These are phyloP conservation scores for Neoascia interrupta DNA, from an alignment of 2,888 invertebrate species.

Conservation along the genomic window DNA sequence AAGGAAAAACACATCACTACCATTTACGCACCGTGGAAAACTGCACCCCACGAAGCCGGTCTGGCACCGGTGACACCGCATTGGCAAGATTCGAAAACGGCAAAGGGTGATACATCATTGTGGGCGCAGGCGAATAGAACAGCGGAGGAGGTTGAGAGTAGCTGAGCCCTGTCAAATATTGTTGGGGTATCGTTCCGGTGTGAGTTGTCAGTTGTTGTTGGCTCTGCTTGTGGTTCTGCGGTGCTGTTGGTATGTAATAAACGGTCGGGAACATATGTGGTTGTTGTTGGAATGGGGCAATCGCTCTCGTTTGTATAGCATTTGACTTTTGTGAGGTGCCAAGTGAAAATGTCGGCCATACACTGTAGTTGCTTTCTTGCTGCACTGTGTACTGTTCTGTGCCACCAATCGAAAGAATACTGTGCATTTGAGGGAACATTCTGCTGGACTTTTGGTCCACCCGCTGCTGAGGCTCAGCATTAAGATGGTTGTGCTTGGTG, in stretches of 20 bases:
- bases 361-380: slow-evolving; percentile 78
- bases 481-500: slow-evolving; percentile 81
- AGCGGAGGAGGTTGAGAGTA: slow-evolving; percentile 82
- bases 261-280: slow-evolving; percentile 81
- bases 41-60: slow-evolving; percentile 60
- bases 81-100: slow-evolving; percentile 79
- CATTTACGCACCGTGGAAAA: slow-evolving; percentile 66
- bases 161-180: slow-evolving; percentile 83
- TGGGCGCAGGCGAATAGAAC: slow-evolving; percentile 81
- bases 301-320: slow-evolving; percentile 73
- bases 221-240: slow-evolving; percentile 72
- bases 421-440: slow-evolving; percentile 68
- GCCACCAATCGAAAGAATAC: slow-evolving; percentile 29
- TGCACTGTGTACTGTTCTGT: slow-evolving; percentile 68
- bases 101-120: slow-evolving; percentile 84
- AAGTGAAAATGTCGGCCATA: slow-evolving; percentile 84
- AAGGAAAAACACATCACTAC: no score
- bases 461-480: slow-evolving; percentile 62
- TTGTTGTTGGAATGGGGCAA: slow-evolving; percentile 76
- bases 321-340: slow-evolving; percentile 77
- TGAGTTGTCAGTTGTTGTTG: slow-evolving; percentile 8
- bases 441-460: slow-evolving; percentile 69
- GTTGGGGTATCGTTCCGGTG: slow-evolving; percentile 80
- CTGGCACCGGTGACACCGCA: slow-evolving; percentile 70
- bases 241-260: slow-evolving; percentile 81